Evolutionary conservation across 2,113 vertebrate genomes (phyloP), one percentile per base, ranked within the genome.

Genomic region (Microcebus tavaratra): DNA sequence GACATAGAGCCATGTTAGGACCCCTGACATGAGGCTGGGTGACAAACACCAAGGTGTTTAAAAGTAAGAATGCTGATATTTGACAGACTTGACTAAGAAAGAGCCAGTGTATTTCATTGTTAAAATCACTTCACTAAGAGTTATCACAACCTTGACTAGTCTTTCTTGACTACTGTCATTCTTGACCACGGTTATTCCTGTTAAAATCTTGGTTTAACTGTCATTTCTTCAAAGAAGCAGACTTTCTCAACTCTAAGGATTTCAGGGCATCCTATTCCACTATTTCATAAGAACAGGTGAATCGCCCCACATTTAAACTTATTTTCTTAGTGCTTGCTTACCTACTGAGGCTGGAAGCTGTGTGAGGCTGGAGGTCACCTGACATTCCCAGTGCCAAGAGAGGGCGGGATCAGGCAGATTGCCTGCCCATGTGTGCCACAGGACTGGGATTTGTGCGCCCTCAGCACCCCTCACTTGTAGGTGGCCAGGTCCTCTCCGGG

Each of bases 281-380:
- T 0, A 1, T 27, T 45, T 84, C 25, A 23, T 57, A n/a, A 76
- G 29, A 67, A 82, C 1, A 21, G 3, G 20, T 10, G 9, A 68
- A 70, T 48, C 1, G 0, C 3, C 13, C 42, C 9, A 36, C 5
- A 15, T 20, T 59, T 34, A 17, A 55, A 20, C 20, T 72, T 55
- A n/a, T 55, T 55, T 73, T 89, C n/a, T 39, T 90, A 84, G 34
- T 59, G 25, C 13, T 70, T 83, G 48, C 36, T 92, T 81, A 13
- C 13, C 23, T 48, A 68, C 20, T 34, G 8, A 81, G 57, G 15
- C 34, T 61, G 73, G 29, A 18, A 57, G 5, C 3, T 92, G 36
- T 61, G 18, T 57, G 67, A 70, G 17, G 8, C 25, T 14, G 79
- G 45, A 57, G 31, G 0, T 21, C 42, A 6, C 11, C n/a, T 59